Conservation (phyloP, 2,113 vertebrate genomes). For the Xenopus laevis region DNA sequence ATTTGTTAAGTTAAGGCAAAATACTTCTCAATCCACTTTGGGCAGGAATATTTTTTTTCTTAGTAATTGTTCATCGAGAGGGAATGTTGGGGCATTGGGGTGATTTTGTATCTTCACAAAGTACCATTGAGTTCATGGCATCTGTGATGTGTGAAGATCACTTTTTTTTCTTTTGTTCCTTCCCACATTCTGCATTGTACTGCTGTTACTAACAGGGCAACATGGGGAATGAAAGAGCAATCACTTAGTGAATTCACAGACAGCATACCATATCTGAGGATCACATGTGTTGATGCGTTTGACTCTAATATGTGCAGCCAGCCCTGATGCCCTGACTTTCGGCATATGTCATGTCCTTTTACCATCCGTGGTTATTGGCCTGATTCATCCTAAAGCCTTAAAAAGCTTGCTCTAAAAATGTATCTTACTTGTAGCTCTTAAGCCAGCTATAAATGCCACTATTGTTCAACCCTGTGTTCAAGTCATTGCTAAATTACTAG, state of each 20-base stretch:
- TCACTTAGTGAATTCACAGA: slow-evolving; percentile 32
- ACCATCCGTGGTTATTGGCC: slow-evolving; percentile 91
- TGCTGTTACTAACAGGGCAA: slow-evolving; percentile 40
- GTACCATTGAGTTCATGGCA: not conserved
- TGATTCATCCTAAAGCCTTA: slow-evolving; percentile 66
- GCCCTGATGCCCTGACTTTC: slow-evolving; percentile 72
- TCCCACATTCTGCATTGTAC: slow-evolving; percentile 46
- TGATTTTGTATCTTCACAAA: not conserved
- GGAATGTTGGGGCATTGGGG: too few relatives aligned
- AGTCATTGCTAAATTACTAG: not conserved
- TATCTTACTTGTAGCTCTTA: slow-evolving; percentile 43
- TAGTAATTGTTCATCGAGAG: too few relatives aligned
- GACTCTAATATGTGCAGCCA: slow-evolving; percentile 89
- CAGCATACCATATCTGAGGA: slow-evolving; percentile 18
- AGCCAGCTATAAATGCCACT: slow-evolving; percentile 12
- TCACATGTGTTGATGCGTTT: slow-evolving; percentile 60
- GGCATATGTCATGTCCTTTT: slow-evolving; percentile 93
- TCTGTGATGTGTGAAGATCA: not conserved
- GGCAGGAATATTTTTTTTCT: too few relatives aligned
- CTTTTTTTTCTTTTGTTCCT: not conserved
- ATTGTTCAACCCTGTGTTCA: slow-evolving; percentile 9
- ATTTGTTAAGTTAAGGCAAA: too few relatives aligned
- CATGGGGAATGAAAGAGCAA: slow-evolving; percentile 41
- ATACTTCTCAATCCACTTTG: too few relatives aligned
- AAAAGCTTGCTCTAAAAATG: slow-evolving; percentile 57